Evolutionary conservation across 2,888 invertebrate genomes (phyloP), one percentile per base, ranked within the genome.

Genomic region (Dascillus cervinus): DNA sequence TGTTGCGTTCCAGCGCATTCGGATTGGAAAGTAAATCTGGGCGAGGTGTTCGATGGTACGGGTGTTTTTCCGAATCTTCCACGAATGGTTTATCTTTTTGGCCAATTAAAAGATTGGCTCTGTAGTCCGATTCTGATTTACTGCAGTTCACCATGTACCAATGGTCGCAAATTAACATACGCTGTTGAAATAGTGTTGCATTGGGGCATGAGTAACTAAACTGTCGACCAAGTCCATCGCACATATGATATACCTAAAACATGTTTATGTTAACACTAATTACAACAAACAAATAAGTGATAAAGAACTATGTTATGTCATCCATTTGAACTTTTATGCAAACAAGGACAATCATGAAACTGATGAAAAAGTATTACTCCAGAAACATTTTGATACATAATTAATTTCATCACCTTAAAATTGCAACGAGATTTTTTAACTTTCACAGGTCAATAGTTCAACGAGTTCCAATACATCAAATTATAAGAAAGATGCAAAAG

Each of bases 101-200:
- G 2, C 82, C 83, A 32, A 83, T 82, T 2, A 82, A 66, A 9
- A 81, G 62, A 56, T 84, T 83, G 6, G 82, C 82, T 26, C 70
- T 68, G 53, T 82, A 83, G 53, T 81, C 76, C 34, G 66, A 64
- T 51, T 79, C 77, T 0, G 82, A 75, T 58, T 72, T 73, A 49
- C 79, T 78, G 52, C 84, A 84, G 64, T 83, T 81, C 35, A 84
- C 84, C 82, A 83, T 82, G 60, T 83, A 83, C 83, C 79, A 79
- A 58, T 85, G 84, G 62, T 84, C 83, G 56, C 84, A 85, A 56
- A 85, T 77, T 39, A 84, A 69, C 82, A 84, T 83, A 25, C 83
- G 67, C 60, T 84, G 84, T 58, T 84, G 84, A 67, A 84, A 84
- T 29, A 83, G 71, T 4, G 84, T 84, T 22, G 81, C 81, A 63